Evolutionary conservation across 2,888 invertebrate species (phyloP).

Genomic region (Scaptomyza tumidula): DNA sequence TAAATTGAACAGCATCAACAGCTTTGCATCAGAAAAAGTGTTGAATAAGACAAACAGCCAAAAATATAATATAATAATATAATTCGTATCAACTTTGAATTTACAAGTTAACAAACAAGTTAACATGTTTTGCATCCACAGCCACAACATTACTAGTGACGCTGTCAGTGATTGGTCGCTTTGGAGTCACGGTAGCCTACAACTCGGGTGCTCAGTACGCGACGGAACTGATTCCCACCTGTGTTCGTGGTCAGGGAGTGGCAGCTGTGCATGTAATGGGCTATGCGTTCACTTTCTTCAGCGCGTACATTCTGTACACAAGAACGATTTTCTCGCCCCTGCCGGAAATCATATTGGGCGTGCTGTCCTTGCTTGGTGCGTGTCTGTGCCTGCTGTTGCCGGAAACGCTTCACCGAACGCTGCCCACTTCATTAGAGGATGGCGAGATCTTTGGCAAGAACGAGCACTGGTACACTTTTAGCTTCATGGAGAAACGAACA

Average conservation of each 20-base stretch:
- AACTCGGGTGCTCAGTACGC: constrained; percentile 88
- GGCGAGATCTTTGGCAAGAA: constrained; percentile 87
- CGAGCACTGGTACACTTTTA: constrained; percentile 85
- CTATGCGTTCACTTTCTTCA: constrained; percentile 87
- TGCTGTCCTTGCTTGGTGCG: constrained; percentile 85
- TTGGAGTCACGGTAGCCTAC: constrained; percentile 87
- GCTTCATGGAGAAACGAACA: constrained; percentile 73
- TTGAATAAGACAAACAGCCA: too few species aligned
- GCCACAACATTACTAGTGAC: constrained; percentile 81
- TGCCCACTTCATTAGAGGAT: constrained; percentile 87
- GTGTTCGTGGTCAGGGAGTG: constrained; percentile 87
- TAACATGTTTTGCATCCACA: constrained; percentile 24
- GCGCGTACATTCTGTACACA: constrained; percentile 86
- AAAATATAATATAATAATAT: too few species aligned
- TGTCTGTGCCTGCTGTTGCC: constrained; percentile 86
- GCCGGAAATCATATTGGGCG: constrained; percentile 86
- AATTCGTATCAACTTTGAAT: too few species aligned
- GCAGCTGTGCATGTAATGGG: constrained; percentile 87
- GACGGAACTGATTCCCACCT: constrained; percentile 88
- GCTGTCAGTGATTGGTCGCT: constrained; percentile 86
- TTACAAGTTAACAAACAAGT: too few species aligned
- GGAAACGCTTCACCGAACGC: constrained; percentile 86
- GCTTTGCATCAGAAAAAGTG: too few species aligned
- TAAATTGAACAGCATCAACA: too few species aligned
- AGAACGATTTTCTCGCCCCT: constrained; percentile 84